Conservation (phyloP, 2,888 invertebrate genomes). For the Atrina japonica region DNA sequence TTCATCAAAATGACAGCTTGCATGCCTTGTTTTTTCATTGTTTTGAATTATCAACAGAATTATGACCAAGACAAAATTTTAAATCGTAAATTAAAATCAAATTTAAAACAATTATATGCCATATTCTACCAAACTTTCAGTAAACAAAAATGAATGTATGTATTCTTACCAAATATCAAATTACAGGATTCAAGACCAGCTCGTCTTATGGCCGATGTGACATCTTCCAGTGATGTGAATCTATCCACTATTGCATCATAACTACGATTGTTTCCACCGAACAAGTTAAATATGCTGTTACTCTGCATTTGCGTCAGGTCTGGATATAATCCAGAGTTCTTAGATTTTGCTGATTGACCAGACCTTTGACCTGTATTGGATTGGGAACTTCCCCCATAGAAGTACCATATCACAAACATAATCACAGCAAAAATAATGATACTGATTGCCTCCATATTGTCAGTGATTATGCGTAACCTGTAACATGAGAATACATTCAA, state of each 20-base stretch:
- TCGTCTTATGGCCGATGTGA: constrained; percentile 78
- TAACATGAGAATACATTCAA: too few species aligned
- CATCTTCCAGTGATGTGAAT: constrained; percentile 78
- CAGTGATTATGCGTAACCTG: too few species aligned
- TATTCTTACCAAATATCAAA: constrained; percentile 81
- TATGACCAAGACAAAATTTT: too few species aligned
- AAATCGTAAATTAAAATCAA: too few species aligned
- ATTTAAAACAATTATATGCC: too few species aligned
- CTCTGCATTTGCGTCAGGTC: constrained; percentile 48
- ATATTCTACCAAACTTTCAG: too few species aligned
- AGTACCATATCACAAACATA: constrained; percentile 47
- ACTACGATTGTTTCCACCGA: constrained; percentile 41
- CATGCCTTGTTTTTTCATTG: too few species aligned
- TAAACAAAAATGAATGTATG: too few species aligned
- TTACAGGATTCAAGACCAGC: constrained; percentile 82
- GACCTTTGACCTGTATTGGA: constrained; percentile 2
- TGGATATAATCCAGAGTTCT: constrained; percentile 38
- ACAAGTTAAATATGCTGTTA: constrained; percentile 53
- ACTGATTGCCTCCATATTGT: constrained; percentile 57
- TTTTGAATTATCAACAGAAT: too few species aligned
- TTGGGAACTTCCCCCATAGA: constrained; percentile 45
- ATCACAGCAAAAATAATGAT: constrained; percentile 56
- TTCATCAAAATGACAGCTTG: too few species aligned
- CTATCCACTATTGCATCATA: constrained; percentile 67
- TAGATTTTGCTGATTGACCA: background rate